phyloP scores from a whole-genome alignment of 2,888 invertebrate genomes.

The Parnassius mnemosyne region DNA sequence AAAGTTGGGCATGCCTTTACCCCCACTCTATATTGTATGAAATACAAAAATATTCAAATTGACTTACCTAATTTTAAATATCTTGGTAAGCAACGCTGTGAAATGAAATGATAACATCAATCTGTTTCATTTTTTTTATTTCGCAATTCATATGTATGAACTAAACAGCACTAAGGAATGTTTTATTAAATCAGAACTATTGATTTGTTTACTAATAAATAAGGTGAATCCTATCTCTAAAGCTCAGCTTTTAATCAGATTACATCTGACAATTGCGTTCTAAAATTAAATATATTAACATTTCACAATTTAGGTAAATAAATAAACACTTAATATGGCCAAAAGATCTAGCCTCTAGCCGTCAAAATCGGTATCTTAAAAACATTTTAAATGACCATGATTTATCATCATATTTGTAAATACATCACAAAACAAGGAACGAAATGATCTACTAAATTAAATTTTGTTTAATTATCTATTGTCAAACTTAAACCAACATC shows the following conservation, averaged over 20 bases:
- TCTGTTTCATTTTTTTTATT: conserved; percentile 16
- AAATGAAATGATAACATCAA: conserved; percentile 2
- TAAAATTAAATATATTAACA: not conserved
- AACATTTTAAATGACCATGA: conserved; percentile 18
- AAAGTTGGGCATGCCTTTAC: too few species aligned
- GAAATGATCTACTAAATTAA: conserved; percentile 14
- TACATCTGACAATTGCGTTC: conserved; percentile 19
- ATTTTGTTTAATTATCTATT: not conserved
- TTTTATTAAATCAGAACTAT: conserved; percentile 10
- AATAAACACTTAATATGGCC: conserved; percentile 5
- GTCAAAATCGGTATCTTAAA: not conserved
- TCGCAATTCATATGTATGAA: conserved; percentile 4
- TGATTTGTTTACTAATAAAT: conserved; percentile 15
- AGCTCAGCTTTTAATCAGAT: conserved; percentile 17
- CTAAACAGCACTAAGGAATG: conserved; percentile 10
- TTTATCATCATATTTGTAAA: conserved; percentile 13
- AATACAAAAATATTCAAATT: too few species aligned
- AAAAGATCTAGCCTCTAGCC: conserved; percentile 5
- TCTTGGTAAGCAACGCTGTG: too few species aligned
- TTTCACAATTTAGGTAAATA: conserved; percentile 3
- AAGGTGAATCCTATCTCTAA: conserved; percentile 9
- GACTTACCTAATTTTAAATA: too few species aligned
- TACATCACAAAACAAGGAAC: conserved; percentile 23
- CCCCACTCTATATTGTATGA: too few species aligned
- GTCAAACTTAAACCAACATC: conserved; percentile 11